A percentile compares a stretch with the other conserved stretches of the same genome.
Conservation (phyloP, 2,888 invertebrate genomes). For the Linnaemya vulpina region DNA sequence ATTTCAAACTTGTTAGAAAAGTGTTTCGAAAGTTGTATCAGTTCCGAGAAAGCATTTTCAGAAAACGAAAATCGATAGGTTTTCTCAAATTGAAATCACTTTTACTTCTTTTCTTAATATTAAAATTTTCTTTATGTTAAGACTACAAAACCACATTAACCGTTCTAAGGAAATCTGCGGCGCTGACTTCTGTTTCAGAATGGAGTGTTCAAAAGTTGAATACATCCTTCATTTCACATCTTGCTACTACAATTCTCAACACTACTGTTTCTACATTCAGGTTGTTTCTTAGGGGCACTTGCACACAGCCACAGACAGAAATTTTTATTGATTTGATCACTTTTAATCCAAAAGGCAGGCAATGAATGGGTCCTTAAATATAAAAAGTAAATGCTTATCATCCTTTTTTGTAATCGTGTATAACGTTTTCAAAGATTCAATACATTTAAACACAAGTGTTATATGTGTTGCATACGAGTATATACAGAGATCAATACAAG, state of each 20-base stretch:
- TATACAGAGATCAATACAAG: constrained; percentile 17
- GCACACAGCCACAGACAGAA: constrained; percentile 24
- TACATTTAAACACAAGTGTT: constrained; percentile 14
- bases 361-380: constrained; percentile 61
- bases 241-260: constrained; percentile 8
- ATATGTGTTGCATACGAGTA: background rate
- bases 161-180: too few species aligned
- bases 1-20: too few species aligned
- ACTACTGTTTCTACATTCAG: constrained; percentile 7
- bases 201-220: background rate
- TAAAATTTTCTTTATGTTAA: too few species aligned
- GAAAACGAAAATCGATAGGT: too few species aligned
- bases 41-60: too few species aligned
- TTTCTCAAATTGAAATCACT: too few species aligned
- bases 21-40: too few species aligned
- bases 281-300: constrained; percentile 39
- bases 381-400: constrained; percentile 56
- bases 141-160: too few species aligned
- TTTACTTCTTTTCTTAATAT: too few species aligned
- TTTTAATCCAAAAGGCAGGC: constrained; percentile 55
- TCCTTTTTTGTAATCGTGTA: constrained; percentile 58
- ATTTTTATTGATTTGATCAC: constrained; percentile 61
- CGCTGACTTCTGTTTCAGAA: too few species aligned
- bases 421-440: constrained; percentile 25
- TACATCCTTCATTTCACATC: background rate